phyloP scores from a whole-genome alignment of 2,113 vertebrate genomes.

The Sinocyclocheilus grahami region DNA sequence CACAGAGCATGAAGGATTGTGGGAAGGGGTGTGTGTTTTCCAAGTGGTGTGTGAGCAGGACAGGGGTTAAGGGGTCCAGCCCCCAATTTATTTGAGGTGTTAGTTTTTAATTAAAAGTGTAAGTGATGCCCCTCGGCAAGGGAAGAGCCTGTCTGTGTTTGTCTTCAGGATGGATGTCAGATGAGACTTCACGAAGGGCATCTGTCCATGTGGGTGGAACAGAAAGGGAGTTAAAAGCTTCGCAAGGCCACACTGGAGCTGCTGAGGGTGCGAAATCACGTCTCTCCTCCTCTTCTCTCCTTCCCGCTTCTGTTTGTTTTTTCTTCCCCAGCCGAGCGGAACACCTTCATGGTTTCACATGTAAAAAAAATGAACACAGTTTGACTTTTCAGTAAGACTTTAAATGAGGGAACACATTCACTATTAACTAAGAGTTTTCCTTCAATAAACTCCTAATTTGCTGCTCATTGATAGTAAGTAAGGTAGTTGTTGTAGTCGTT shows the following conservation, averaged over 20 bases:
- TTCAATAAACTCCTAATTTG: too few relatives aligned
- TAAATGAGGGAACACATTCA: too few relatives aligned
- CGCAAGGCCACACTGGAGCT: conserved; percentile 40
- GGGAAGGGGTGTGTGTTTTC: conserved; percentile 6
- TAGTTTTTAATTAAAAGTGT: conserved; percentile 78
- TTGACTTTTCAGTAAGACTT: too few relatives aligned
- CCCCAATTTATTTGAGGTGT: conserved; percentile 70
- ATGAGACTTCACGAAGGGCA: conserved; percentile 3
- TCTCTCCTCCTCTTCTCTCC: conserved; percentile 28
- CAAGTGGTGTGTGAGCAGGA: background rate
- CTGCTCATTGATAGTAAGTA: too few relatives aligned
- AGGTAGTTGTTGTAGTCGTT: too few relatives aligned
- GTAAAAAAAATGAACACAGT: too few relatives aligned
- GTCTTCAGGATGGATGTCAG: conserved; percentile 3
- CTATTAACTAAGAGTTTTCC: too few relatives aligned
- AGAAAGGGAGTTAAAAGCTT: background rate
- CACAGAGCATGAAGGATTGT: background rate
- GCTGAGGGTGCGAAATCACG: conserved; percentile 60
- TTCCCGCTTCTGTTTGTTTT: conserved; percentile 48
- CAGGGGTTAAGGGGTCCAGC: conserved; percentile 56
- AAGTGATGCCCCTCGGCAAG: conserved; percentile 63
- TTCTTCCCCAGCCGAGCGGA: conserved; percentile 29
- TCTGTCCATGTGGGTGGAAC: conserved; percentile 34
- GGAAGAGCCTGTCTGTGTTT: conserved; percentile 49
- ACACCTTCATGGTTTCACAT: conserved; percentile 11